Base-by-base conservation (phyloP, 2,113 vertebrate genomes). In the Istiophorus platypterus region DNA sequence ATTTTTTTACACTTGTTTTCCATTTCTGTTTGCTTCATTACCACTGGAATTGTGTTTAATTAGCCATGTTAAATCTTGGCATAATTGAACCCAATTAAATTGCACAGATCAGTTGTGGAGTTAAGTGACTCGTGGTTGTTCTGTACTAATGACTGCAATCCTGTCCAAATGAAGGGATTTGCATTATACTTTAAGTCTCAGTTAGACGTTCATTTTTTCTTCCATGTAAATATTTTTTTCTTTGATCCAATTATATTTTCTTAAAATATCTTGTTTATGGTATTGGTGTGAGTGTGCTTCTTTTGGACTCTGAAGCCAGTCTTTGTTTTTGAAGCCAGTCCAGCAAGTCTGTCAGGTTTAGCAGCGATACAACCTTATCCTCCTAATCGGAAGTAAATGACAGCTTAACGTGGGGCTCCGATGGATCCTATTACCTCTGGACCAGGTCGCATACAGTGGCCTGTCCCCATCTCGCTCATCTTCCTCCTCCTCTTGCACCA, bases 61-160 rank as follows among this genome's bases (percentile, higher is more conserved):
- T 89, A 90, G 76, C 75, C 86, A 68, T 76, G 70, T 79, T 72
- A 88, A 91, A 90, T 90, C 83, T 87, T 85, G 71, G 65, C 51
- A 49, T 91, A 92, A 91, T 89, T 91, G 74, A 84, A 85, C 66
- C 85, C 82, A 90, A 89, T 92, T 93, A 90, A 89, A 89, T 86
- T 77, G 86, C 74, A 79, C 76, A 89, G 78, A 92, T 89, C 79
- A 90, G 80, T 86, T 83, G 78, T 72, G 69, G 61, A 80, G 86
- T 81, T 92, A 93, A 93, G 85, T 91, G 90, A 84, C 80, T 92
- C 45, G 41, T 71, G 73, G 80, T 84, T 49, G 73, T 78, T 84
- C 51, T 81, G 72, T 67, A 68, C 88, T 88, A 85, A 90, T 58
- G 75, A 57, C 73, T 78, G 85, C 47, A 15, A 11, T 66, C 70